phyloP scores from a whole-genome alignment of 2,113 vertebrate genomes.

The Gadus macrocephalus region DNA sequence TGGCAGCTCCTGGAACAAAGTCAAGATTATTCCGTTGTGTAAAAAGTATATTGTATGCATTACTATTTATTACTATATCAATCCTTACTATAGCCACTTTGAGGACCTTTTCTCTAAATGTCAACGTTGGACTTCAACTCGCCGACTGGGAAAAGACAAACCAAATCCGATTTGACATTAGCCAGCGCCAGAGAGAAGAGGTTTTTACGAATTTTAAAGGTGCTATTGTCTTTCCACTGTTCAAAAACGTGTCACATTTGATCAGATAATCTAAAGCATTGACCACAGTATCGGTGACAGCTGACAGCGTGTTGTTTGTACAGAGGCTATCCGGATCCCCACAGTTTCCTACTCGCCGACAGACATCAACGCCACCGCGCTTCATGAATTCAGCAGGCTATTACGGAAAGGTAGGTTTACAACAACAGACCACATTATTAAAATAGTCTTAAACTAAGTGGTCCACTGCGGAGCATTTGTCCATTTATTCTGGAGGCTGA shows the following conservation, averaged over 20 bases:
- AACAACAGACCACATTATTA: too few species aligned
- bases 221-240: conserved; percentile 10
- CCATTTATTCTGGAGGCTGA: too few species aligned
- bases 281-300: too few species aligned
- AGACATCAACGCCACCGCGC: conserved; percentile 77
- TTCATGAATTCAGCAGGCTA: conserved; percentile 78
- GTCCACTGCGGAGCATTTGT: too few species aligned
- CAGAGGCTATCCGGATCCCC: conserved; percentile 85
- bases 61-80: conserved; percentile 14
- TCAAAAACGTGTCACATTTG: too few species aligned
- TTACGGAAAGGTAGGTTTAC: conserved; percentile 73
- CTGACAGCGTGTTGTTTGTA: neutral
- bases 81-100: conserved; percentile 48
- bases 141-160: conserved; percentile 57
- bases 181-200: conserved; percentile 35
- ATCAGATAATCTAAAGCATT: too few species aligned
- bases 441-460: too few species aligned
- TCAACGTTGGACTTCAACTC: conserved; percentile 59
- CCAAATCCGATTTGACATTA: conserved; percentile 48
- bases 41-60: conserved; percentile 39
- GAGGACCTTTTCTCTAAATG: conserved; percentile 65
- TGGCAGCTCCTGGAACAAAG: conserved; percentile 36
- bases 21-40: conserved; percentile 29
- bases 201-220: conserved; percentile 64
- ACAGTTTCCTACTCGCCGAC: conserved; percentile 77